These are phyloP conservation scores for Sarcophaga peregrina DNA, from an alignment of 1,140 invertebrate genomes.

Conservation along the genomic window DNA sequence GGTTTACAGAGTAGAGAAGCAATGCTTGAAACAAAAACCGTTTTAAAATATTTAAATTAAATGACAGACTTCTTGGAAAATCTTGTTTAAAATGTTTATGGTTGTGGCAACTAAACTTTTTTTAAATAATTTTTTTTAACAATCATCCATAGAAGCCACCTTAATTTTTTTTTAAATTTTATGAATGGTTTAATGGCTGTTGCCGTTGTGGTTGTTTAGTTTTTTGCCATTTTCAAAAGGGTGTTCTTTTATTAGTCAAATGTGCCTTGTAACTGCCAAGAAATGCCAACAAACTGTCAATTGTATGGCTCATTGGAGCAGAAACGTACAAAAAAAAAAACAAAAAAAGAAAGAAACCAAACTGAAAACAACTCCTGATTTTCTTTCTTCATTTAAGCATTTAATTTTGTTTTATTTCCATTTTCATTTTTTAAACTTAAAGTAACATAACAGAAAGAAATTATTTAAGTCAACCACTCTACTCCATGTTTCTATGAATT, in stretches of 20 bases:
- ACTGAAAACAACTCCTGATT: conserved; percentile 10
- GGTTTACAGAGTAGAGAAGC: no score
- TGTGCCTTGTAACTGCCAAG: no score
- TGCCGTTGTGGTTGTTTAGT: no score
- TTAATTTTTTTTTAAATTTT: not conserved
- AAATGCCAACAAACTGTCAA: not conserved
- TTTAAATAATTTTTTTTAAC: no score
- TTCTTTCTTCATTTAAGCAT: not conserved
- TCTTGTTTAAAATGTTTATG: not conserved
- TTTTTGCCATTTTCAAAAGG: not conserved
- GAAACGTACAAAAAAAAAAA: not conserved
- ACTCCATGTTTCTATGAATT: no score
- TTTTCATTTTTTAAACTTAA: no score
- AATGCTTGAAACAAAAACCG: no score
- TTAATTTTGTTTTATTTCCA: no score
- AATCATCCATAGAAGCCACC: not conserved
- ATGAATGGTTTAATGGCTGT: not conserved
- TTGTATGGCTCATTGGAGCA: conserved; percentile 14
- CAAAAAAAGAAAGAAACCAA: not conserved
- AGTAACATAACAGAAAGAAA: no score
- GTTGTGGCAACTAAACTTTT: no score
- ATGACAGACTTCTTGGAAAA: not conserved
- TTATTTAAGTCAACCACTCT: no score
- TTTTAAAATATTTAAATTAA: no score
- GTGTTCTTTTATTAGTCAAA: not conserved